A percentile compares a stretch with the other conserved stretches of the same genome.
These are phyloP conservation scores for Lepidurus couesii DNA, from an alignment of 1,140 invertebrate genomes.

Conservation along the genomic window DNA sequence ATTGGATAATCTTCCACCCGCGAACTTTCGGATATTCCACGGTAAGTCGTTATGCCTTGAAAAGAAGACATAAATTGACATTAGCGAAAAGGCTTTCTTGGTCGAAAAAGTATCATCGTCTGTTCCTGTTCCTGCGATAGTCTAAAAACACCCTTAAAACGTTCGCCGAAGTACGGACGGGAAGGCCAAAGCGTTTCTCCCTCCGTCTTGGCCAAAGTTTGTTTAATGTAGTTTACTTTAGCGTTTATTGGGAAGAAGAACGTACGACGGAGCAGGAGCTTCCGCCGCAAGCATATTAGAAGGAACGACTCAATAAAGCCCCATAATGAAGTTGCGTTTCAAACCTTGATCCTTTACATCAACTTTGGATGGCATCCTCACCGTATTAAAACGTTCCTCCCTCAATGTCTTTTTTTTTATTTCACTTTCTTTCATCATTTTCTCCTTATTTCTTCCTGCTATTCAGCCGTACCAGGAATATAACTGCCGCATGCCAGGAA, in stretches of 20 bases:
- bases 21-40: slow-evolving; percentile 73
- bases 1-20: slow-evolving; percentile 40
- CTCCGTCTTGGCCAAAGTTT: neutral
- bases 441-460: no score
- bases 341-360: slow-evolving; percentile 17
- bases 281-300: slow-evolving; percentile 7
- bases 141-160: no score
- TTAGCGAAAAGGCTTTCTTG: neutral
- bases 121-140: no score
- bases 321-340: neutral
- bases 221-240: slow-evolving; percentile 12
- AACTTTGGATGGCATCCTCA: neutral
- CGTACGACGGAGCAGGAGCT: neutral
- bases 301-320: slow-evolving; percentile 15
- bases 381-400: no score
- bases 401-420: no score
- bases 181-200: neutral
- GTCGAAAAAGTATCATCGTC: no score
- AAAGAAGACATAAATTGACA: slow-evolving; percentile 34
- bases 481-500: no score
- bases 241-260: slow-evolving; percentile 7
- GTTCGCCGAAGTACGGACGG: no score
- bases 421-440: no score
- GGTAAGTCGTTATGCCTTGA: slow-evolving; percentile 76
- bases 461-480: no score